phyloP scores from a whole-genome alignment of 2,888 invertebrate species.

The Pachliopta kotzebuea region DNA sequence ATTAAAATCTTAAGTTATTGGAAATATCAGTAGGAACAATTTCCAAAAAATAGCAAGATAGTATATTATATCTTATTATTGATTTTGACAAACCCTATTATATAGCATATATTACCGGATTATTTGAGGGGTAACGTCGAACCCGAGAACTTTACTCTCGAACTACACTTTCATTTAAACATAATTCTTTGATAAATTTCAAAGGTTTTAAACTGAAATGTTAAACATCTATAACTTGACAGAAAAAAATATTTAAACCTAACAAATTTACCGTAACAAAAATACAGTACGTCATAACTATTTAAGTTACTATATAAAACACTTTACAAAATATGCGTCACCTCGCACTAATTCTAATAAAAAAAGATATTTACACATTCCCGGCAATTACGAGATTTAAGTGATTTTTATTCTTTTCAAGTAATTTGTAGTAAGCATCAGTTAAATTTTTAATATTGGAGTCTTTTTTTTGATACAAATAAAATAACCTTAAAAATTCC shows the following conservation, averaged over 20 bases:
- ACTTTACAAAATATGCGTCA: slow-evolving; percentile 61
- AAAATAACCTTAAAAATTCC: no score
- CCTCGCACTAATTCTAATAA: slow-evolving; percentile 51
- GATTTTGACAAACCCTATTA: no score
- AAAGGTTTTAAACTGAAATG: slow-evolving; percentile 47
- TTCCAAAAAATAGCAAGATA: no score
- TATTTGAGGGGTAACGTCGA: no score
- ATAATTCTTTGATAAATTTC: no score
- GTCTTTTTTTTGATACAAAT: background rate
- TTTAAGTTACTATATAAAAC: slow-evolving; percentile 48
- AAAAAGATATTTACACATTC: slow-evolving; percentile 63
- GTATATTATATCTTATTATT: no score
- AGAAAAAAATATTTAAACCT: slow-evolving; percentile 39
- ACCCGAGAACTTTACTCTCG: no score
- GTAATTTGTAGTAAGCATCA: slow-evolving; percentile 19
- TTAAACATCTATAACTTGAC: slow-evolving; percentile 61
- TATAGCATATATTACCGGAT: no score
- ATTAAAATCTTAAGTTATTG: no score
- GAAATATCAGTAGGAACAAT: no score
- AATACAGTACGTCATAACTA: slow-evolving; percentile 40
- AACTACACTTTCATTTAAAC: no score
- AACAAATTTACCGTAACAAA: slow-evolving; percentile 23
- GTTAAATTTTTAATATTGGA: slow-evolving; percentile 22
- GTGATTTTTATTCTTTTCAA: slow-evolving; percentile 10
- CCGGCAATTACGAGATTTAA: slow-evolving; percentile 26